Evolutionary conservation across 1,140 invertebrate species (phyloP), one percentile per base, ranked within the genome.

Genomic region (Anoplophora glabripennis): DNA sequence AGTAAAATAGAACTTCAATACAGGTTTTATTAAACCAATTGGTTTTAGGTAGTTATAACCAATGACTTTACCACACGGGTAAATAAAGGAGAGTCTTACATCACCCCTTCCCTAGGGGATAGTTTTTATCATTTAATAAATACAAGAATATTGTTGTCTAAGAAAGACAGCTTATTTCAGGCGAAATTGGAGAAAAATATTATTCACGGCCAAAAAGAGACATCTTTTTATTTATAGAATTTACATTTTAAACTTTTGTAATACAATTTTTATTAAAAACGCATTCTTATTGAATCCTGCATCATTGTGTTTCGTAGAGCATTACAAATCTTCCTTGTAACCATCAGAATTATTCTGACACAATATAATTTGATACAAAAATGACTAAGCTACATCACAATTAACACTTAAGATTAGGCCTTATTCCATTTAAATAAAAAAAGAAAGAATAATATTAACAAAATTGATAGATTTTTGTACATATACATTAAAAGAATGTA

Each of bases 21-120:
- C 9, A 14, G 1, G 1, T 36, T 33, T 11, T 51, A 18, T 8
- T n/a, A 18, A 33, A 34, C 28, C 1, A 48, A 48, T n/a, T 59
- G 36, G 9, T 70, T 75, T 42, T 55, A 82, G 81, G 70, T 82
- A 1, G 71, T 82, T 1, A 35, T 82, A 12, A 79, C 79, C 48
- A 83, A 82, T 65, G 79, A 82, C 62, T 77, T 81, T 73, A 82
- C 78, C 9, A 78, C 78, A 4, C 70, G 80, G 35, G 59, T 79
- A 15, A 75, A 78, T 9, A 60, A 77, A 17, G 70, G 71, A 0
- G 68, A 70, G 1, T 72, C 49, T 21, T 63, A 52, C 15, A 47
- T 45, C 45, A 52, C 48, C 12, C 59, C 67, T 33, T 61, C 67
- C n/a, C 58, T 69, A 44, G 67, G 67, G 11, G 67, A 63, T n/a